Base-by-base conservation (phyloP, 30 jellyfish, hydroid and myxozoan species). In the Pelagia noctiluca region DNA sequence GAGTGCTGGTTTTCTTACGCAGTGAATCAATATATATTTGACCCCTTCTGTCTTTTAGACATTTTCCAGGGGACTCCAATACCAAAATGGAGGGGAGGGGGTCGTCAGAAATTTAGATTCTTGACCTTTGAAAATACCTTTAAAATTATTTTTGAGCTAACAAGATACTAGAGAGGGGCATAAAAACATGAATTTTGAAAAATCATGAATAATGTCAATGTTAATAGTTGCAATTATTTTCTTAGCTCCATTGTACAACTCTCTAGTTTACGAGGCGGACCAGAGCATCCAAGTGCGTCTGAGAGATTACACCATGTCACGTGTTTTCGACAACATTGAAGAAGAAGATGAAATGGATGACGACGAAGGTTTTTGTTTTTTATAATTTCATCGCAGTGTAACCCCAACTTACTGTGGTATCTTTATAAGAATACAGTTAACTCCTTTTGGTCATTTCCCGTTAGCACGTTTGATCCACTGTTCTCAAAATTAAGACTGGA, bases 261-360 rank as follows among this genome's bases (percentile, higher is more conserved):
- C 80, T 19, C 42, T 94, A 50, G 97, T 88, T 2, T 88, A 63
- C 71, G 91, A 87, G 66, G 97, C 97, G 3, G 97, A 88, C 42
- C 28, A 81, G 31, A 84, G 87, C 35, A 24, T 94, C 13, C 99
- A 94, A 71, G 95, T 94, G 42, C 97, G 97, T 19, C 32, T 87
- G 77, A 86, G 99, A 35, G 99, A 94, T 67, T 88, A 42, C 83
- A 78, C 90, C 34, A 94, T 94, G 91, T 62, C 97, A 10, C 84
- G 81, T 65, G 99, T 94, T 31, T 94, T 94, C 70, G 79, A 78
- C 52, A 57, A 90, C 16, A 71, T 85, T 42, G 93, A 69, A 71
- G 96, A 87, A 21, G 99, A 94, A 11, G 97, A 94, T 32, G 91
- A 78, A 71, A n/a, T 57, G 31, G 92, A 62, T 29, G 96, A 76